Percentiles rank a stretch among this genome's conserved stretches.
phyloP scores from a whole-genome alignment of 2,797 vertebrate species.

The Crenichthys baileyi region DNA sequence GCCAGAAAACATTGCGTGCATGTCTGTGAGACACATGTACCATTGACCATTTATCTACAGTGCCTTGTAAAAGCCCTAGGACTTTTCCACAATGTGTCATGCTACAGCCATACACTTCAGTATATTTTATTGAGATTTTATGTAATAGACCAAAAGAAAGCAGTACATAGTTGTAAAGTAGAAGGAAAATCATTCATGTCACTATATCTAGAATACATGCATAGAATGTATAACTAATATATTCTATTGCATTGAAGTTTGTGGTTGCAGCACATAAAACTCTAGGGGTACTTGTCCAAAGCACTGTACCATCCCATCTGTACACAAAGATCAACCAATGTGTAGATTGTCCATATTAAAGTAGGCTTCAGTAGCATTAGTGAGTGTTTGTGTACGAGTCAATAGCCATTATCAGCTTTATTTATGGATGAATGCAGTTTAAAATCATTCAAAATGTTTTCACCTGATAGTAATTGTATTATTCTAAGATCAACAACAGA shows the following conservation, averaged over 20 bases:
- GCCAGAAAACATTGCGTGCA: slow-evolving; percentile 10
- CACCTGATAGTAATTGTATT: slow-evolving; percentile 7
- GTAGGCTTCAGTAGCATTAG: not conserved
- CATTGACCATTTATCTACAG: not conserved
- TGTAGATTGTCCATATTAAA: not conserved
- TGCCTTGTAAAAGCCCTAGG: not conserved
- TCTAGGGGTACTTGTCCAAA: not conserved
- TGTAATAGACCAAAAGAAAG: too few species aligned
- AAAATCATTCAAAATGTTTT: not conserved
- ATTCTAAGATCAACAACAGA: not conserved
- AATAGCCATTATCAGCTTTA: not conserved
- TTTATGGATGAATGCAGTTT: not conserved
- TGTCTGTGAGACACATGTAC: not conserved
- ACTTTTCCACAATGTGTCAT: not conserved
- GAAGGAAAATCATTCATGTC: too few species aligned
- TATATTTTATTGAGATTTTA: too few species aligned
- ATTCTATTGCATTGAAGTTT: not conserved
- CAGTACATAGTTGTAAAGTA: too few species aligned
- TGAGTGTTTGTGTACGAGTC: not conserved
- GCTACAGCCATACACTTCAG: too few species aligned
- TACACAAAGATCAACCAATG: not conserved
- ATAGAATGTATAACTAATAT: not conserved
- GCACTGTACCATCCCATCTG: not conserved
- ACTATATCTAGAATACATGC: not conserved
- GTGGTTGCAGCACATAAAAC: not conserved